These are phyloP conservation scores for Trachelus troglodyta DNA, from an alignment of 2,888 invertebrate genomes.

Conservation along the genomic window DNA sequence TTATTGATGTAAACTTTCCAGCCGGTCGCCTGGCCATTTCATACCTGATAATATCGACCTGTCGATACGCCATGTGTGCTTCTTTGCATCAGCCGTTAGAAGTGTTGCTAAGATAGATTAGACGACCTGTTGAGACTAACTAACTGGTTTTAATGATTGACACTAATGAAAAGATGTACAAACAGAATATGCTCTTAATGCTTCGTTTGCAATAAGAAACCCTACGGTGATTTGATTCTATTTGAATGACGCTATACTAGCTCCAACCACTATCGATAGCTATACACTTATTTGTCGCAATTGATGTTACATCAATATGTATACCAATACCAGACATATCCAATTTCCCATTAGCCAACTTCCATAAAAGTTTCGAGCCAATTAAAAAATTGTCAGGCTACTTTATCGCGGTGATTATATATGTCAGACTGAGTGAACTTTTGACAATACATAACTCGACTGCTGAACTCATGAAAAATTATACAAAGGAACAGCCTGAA, in stretches of 20 bases:
- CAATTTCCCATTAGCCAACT: background rate
- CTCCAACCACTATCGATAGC: background rate
- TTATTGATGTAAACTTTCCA: background rate
- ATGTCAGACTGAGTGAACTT: background rate
- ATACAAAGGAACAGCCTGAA: background rate
- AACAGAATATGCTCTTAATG: background rate
- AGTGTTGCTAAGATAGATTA: conserved; percentile 1
- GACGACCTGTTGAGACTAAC: background rate
- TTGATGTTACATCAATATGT: background rate
- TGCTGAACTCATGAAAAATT: background rate
- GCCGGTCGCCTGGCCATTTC: background rate
- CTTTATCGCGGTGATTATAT: background rate
- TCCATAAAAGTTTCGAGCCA: background rate
- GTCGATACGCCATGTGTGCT: background rate
- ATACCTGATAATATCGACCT: background rate
- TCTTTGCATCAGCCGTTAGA: background rate
- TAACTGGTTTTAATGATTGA: conserved; percentile 4
- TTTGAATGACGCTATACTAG: background rate
- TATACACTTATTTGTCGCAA: background rate
- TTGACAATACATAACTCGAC: background rate
- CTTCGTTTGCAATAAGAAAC: background rate
- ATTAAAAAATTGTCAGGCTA: background rate
- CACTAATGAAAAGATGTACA: conserved; percentile 7
- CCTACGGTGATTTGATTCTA: background rate
- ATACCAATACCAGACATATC: background rate